Conservation (phyloP, 2,888 invertebrate genomes). For the Dasysyrphus tricinctus region DNA sequence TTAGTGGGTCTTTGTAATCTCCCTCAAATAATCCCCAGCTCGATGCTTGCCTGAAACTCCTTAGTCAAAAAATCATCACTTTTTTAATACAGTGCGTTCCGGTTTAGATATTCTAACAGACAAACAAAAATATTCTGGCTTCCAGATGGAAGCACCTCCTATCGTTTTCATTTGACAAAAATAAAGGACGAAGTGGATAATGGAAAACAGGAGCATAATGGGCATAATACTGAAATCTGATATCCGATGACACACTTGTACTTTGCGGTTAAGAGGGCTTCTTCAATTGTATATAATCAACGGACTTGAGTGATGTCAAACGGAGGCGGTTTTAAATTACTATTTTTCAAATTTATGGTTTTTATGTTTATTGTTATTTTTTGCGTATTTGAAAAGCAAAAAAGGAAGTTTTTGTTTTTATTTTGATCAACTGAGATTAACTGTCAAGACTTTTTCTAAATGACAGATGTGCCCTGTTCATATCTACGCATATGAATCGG, state of each 20-base stretch:
- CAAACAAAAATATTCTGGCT: conserved; percentile 34
- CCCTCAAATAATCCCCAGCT: conserved; percentile 14
- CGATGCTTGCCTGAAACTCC: conserved; percentile 14
- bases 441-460: not conserved
- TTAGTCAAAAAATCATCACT: conserved; percentile 28
- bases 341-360: conserved; percentile 12
- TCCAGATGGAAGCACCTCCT: conserved; percentile 24
- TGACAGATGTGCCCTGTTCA: not conserved
- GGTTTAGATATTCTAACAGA: conserved; percentile 33
- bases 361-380: not conserved
- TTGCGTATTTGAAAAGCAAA: not conserved
- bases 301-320: conserved; percentile 62
- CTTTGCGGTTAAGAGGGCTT: conserved; percentile 50
- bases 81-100: conserved; percentile 53
- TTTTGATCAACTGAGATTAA: not conserved
- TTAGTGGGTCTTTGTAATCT: conserved; percentile 66
- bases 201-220: conserved; percentile 13
- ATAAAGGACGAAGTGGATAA: conserved; percentile 46
- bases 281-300: conserved; percentile 3
- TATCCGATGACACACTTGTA: conserved; percentile 70
- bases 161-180: conserved; percentile 10
- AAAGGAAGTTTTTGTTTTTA: not conserved
- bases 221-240: conserved; percentile 51
- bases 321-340: conserved; percentile 60
- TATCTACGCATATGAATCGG: not conserved